These are phyloP conservation scores for Tridacna crocea DNA, from an alignment of 2,888 invertebrate genomes.

Conservation along the genomic window DNA sequence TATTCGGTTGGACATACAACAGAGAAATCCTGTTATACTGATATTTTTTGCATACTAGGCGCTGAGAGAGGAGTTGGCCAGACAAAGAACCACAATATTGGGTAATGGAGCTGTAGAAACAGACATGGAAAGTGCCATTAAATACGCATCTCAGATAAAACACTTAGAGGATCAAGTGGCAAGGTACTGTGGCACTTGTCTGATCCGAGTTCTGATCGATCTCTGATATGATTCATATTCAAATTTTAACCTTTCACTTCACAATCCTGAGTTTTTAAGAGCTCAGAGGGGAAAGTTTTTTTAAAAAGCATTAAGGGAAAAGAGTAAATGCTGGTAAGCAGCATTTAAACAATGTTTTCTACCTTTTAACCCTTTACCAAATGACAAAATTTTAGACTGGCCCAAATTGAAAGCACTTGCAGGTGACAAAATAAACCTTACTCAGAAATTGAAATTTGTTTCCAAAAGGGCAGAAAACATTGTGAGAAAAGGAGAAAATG, in stretches of 20 bases:
- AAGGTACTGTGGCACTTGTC: slow-evolving; percentile 63
- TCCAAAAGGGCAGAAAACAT: no score
- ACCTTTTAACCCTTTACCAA: no score
- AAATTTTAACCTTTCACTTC: not conserved
- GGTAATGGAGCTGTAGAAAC: slow-evolving; percentile 63
- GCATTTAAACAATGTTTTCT: not conserved
- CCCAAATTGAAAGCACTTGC: no score
- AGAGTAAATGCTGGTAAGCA: not conserved
- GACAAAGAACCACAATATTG: slow-evolving; percentile 78
- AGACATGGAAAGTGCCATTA: slow-evolving; percentile 67
- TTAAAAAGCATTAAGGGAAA: not conserved
- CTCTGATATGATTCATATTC: not conserved
- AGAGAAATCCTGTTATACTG: not conserved
- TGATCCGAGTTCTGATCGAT: not conserved
- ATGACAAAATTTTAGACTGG: no score
- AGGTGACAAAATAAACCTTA: no score
- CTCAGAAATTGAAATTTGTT: no score
- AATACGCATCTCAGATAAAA: slow-evolving; percentile 75
- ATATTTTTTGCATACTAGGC: slow-evolving; percentile 64
- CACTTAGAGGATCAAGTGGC: slow-evolving; percentile 78
- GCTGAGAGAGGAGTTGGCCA: slow-evolving; percentile 79
- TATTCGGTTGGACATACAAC: not conserved
- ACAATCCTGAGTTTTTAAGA: not conserved
- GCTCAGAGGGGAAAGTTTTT: not conserved
- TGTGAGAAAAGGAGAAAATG: not conserved